These are phyloP conservation scores for Spodoptera littoralis DNA, from an alignment of 2,888 invertebrate species.

Conservation along the genomic window DNA sequence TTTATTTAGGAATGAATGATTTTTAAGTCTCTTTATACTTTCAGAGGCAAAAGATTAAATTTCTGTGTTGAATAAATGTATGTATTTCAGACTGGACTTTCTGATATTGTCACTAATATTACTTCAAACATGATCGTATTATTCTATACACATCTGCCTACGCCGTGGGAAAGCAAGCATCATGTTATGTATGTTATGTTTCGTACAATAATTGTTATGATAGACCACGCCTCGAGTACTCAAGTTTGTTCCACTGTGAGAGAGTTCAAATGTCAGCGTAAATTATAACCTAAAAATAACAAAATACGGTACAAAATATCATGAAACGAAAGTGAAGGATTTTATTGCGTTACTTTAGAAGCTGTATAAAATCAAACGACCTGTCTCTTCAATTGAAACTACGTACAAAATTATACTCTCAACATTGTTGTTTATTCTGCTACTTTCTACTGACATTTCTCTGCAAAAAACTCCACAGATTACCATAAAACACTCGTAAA, in stretches of 20 bases:
- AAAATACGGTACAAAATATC: constrained; percentile 4
- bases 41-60: neutral
- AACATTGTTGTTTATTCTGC: constrained; percentile 28
- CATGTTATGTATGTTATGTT: too few relatives aligned
- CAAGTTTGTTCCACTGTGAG: constrained; percentile 6
- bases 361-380: constrained; percentile 15
- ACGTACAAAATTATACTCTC: constrained; percentile 20
- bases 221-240: too few relatives aligned
- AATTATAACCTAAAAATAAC: constrained; percentile 15
- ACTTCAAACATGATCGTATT: too few relatives aligned
- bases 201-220: too few relatives aligned
- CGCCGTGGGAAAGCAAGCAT: too few relatives aligned
- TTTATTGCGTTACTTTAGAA: constrained; percentile 21
- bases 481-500: constrained; percentile 16
- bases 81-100: too few relatives aligned
- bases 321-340: constrained; percentile 23
- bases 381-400: constrained; percentile 23
- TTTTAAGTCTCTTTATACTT: neutral
- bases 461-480: constrained; percentile 23
- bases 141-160: too few relatives aligned
- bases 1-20: constrained; percentile 29
- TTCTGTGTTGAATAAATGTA: too few relatives aligned
- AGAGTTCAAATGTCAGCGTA: constrained; percentile 27
- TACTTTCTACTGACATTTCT: constrained; percentile 12
- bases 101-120: too few relatives aligned